Evolutionary conservation across 2,113 vertebrate species (phyloP).

Genomic region (Anseranas semipalmata): DNA sequence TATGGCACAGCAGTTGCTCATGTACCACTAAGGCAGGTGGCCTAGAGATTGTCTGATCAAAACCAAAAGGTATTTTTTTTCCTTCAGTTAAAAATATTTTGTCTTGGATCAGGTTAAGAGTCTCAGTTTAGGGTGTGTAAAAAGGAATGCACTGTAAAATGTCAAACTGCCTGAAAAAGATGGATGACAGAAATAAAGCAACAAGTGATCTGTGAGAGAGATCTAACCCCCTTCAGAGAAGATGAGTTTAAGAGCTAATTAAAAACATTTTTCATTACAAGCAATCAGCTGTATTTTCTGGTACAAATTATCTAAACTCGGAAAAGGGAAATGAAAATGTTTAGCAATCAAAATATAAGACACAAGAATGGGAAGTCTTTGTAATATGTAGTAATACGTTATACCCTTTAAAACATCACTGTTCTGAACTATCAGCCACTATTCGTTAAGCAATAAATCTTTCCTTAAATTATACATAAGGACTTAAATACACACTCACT

Average conservation of each 20-base stretch:
- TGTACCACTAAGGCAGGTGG: background rate
- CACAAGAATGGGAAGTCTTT: background rate
- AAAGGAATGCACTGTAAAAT: constrained; percentile 1
- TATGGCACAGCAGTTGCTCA: background rate
- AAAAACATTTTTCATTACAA: background rate
- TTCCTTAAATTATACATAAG: background rate
- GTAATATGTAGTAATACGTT: background rate
- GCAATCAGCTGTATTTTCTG: background rate
- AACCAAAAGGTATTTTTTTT: background rate
- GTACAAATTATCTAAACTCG: background rate
- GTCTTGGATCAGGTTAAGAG: background rate
- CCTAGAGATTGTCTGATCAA: background rate
- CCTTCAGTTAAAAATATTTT: background rate
- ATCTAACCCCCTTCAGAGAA: background rate
- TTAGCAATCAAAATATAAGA: background rate
- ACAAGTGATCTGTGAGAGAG: background rate
- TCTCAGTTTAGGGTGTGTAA: background rate
- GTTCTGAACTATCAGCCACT: background rate
- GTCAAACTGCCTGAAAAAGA: background rate
- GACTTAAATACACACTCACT: background rate
- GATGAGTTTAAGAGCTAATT: background rate
- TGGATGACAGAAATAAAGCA: background rate
- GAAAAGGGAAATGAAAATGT: background rate
- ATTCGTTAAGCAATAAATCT: background rate
- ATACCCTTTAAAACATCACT: background rate